Evolutionary conservation across 35 echinoderm and acorn worm species (phyloP), one percentile per base, ranked within the genome.

Genomic region (Chiridota heheva): DNA sequence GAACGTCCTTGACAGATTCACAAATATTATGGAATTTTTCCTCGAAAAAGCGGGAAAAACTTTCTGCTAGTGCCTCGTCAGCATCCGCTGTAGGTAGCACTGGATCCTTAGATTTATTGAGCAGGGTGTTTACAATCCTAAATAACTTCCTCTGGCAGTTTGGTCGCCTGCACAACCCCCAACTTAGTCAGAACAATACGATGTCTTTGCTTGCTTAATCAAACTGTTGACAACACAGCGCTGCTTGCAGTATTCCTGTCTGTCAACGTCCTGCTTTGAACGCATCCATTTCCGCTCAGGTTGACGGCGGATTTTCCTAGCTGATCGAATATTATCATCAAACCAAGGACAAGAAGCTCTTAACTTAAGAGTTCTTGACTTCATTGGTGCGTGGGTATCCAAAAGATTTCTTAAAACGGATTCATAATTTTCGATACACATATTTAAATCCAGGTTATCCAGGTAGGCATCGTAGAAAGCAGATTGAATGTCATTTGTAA

Each of bases 91-190:
- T 43, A 2, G 59, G 77, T 31, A 81, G 35, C 10, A 81, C 58
- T 17, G 57, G 36, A 40, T 24, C 25, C 4, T 63, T 64, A n/a
- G 77, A 53, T 30, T 40, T 60, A 8, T 65, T 13, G 2, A 81
- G 29, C 2, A 81, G 77, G 16, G 62, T 63, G 44, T 66, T 44
- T 25, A 71, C 66, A n/a, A 72, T 72, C 4, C 39, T 38, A 40
- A 84, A 84, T 1, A 71, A 20, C 66, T 70, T 84, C 36, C 61
- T n/a, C n/a, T n/a, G n/a, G n/a, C n/a, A n/a, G n/a, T 53, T 40
- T 71, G 65, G 41, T 84, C 81, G 39, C 65, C 81, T 0, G 47
- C 56, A 26, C 65, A 39, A n/a, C n/a, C n/a, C n/a, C n/a, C n/a
- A 27, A 84, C 51, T 28, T 58, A 0, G 4, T 43, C 7, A 16